phyloP scores from a whole-genome alignment of 2,113 vertebrate species.

The Hucho hucho region DNA sequence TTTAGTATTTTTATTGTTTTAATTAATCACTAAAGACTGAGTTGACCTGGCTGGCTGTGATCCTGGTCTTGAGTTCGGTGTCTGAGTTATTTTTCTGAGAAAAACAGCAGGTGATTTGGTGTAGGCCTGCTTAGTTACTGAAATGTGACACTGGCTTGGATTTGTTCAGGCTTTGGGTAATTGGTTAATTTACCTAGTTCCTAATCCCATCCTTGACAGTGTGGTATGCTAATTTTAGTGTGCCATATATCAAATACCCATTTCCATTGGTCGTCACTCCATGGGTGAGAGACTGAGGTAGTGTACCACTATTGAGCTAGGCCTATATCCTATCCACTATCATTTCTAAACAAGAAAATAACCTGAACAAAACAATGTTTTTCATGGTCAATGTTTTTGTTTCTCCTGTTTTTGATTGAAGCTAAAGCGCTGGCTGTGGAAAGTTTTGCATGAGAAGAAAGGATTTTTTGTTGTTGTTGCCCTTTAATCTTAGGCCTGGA shows the following conservation, averaged over 20 bases:
- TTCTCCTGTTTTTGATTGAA: neutral
- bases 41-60: constrained; percentile 33
- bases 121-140: neutral
- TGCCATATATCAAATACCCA: constrained; percentile 9
- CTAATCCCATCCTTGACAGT: constrained; percentile 28
- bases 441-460: constrained; percentile 22
- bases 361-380: neutral
- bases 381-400: neutral
- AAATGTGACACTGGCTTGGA: neutral
- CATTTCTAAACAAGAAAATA: neutral
- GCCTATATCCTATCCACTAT: too few species aligned
- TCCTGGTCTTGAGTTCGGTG: constrained; percentile 40
- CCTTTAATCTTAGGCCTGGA: constrained; percentile 23
- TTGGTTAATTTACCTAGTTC: constrained; percentile 13
- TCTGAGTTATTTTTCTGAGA: constrained; percentile 26
- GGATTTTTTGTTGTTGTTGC: constrained; percentile 21
- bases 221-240: constrained; percentile 9
- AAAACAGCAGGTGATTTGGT: constrained; percentile 10
- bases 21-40: too few species aligned
- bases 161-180: constrained; percentile 8
- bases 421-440: constrained; percentile 12
- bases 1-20: too few species aligned
- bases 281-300: too few species aligned
- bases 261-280: constrained; percentile 18
- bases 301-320: too few species aligned